These are phyloP conservation scores for Heliconius ismenius DNA, from an alignment of 2,888 invertebrate species.

Conservation along the genomic window DNA sequence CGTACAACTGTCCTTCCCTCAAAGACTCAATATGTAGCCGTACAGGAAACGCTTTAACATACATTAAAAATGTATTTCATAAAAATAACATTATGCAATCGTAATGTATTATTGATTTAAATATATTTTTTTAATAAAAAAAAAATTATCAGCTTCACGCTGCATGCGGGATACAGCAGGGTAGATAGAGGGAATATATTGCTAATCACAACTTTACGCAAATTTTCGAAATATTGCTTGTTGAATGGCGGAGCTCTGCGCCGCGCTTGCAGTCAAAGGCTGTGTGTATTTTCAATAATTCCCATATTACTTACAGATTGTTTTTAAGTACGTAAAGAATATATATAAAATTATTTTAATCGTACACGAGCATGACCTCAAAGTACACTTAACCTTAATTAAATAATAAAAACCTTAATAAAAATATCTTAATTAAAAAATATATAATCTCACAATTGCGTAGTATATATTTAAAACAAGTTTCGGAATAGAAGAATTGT, in stretches of 20 bases:
- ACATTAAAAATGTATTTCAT: constrained; percentile 12
- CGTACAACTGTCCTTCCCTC: neutral
- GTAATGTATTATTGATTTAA: neutral
- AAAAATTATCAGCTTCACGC: too few species aligned
- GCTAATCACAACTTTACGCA: neutral
- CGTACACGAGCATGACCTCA: neutral
- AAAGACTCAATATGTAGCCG: neutral
- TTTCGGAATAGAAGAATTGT: neutral
- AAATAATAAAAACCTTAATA: neutral
- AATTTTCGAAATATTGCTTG: neutral
- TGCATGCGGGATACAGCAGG: too few species aligned
- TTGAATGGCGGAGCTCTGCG: neutral
- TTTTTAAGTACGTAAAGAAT: neutral
- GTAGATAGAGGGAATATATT: neutral
- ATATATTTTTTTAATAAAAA: constrained; percentile 1
- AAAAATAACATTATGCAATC: neutral
- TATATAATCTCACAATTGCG: neutral
- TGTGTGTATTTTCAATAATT: neutral
- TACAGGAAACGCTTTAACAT: constrained; percentile 5
- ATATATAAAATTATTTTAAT: neutral
- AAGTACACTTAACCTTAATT: neutral
- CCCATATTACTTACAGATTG: neutral
- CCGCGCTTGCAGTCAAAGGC: neutral
- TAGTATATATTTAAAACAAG: neutral
- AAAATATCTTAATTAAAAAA: neutral